Base-by-base conservation (phyloP, 2,797 vertebrate genomes). In the Buphagus erythrorhynchus region DNA sequence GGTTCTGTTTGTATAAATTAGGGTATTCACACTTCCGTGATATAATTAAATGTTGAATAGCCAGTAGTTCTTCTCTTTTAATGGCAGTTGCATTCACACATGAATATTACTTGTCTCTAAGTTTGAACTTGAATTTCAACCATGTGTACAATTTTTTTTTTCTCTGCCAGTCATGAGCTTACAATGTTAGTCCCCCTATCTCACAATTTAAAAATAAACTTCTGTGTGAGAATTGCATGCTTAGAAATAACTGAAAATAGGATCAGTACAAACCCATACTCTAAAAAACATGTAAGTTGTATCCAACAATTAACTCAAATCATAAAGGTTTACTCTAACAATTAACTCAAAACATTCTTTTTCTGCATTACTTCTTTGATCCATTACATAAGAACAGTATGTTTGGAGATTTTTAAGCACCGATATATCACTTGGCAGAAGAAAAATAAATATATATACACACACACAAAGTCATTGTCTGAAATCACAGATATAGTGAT, bases 381-480 rank as follows among this genome's bases (percentile, higher is more conserved):
- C 95, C 84, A 91, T 96, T 97, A 96, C 67, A 78, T 95, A 92
- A 74, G 83, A 95, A 91, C 93, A 95, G 21, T 86, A 89, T 78
- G 82, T 94, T 95, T 87, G 92, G 85, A 97, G 92, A 96, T 93
- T 95, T 97, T 97, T 90, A 97, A 93, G 94, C 66, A 97, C 65
- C 69, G 63, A 85, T 86, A 38, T 88, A 95, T 92, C 78, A 92
- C 82, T 95, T 96, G 93, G 85, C 74, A 96, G 80, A 49, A 85
- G 90, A 92, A 78, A 92, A 31, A 38, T 31, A 88, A 18, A 28
- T 71, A 84, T 61, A 31, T 3, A 79, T 14, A 51, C 6, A 77
- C 7, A 77, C 9, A 58, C 31, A 79, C 33, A 31, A 87, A 96
- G 82, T 95, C 67, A 85, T 94, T 94, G 77, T 93, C 88, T 95